phyloP scores from a whole-genome alignment of 2,797 vertebrate species.

The Chelmon rostratus region DNA sequence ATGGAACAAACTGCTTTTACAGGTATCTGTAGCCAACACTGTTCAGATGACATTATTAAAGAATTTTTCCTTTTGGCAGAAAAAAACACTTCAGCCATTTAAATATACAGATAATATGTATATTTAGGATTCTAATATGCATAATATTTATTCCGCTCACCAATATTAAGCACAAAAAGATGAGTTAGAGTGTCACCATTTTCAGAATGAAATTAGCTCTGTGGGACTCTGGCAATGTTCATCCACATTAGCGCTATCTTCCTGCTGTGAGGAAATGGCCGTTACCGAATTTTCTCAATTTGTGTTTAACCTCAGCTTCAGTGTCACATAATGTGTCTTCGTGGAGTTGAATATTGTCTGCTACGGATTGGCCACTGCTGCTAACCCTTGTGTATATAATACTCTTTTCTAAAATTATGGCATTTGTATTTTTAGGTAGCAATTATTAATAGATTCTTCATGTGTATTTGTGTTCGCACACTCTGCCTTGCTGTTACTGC shows the following conservation, averaged over 20 bases:
- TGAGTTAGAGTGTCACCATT: background rate
- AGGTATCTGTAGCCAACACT: too few species aligned
- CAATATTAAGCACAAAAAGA: background rate
- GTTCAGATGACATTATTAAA: too few species aligned
- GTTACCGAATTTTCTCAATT: constrained; percentile 18
- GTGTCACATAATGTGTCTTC: background rate
- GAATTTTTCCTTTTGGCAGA: too few species aligned
- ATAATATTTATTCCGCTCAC: background rate
- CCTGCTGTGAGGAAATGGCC: constrained; percentile 23
- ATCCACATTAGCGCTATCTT: constrained; percentile 17
- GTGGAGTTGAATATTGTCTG: background rate
- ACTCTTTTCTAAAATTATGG: background rate
- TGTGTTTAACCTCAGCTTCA: constrained; percentile 20
- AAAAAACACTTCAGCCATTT: background rate
- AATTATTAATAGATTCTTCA: background rate
- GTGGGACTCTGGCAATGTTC: constrained; percentile 14
- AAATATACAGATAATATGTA: background rate
- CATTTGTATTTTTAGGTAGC: background rate
- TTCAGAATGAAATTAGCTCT: constrained; percentile 22
- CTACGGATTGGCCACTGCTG: background rate
- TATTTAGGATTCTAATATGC: background rate
- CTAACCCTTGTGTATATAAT: background rate
- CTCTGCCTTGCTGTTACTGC: too few species aligned
- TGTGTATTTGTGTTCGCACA: too few species aligned
- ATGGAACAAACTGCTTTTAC: too few species aligned